phyloP scores from a whole-genome alignment of 2,888 invertebrate species.

The Rhamphomyia laevipes region DNA sequence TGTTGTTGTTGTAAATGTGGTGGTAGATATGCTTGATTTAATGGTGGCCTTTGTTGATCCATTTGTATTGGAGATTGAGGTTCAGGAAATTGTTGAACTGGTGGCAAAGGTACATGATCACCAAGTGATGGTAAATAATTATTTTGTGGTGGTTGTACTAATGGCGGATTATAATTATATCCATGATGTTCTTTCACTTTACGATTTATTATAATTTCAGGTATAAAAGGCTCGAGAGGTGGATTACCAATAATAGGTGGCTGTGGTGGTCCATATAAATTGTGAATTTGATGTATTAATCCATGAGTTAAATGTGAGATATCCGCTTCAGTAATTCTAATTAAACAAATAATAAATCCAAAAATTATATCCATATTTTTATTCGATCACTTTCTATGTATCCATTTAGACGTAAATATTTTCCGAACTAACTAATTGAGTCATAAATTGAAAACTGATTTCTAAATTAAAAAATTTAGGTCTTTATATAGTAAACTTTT shows the following conservation, averaged over 20 bases:
- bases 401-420: too few relatives aligned
- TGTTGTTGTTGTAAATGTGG: background rate
- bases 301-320: background rate
- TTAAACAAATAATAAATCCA: too few relatives aligned
- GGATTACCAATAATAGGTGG: constrained; percentile 12
- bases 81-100: background rate
- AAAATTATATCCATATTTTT: too few relatives aligned
- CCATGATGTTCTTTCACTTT: constrained; percentile 17
- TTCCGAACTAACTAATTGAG: too few relatives aligned
- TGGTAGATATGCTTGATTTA: constrained; percentile 7
- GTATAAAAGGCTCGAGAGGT: constrained; percentile 24
- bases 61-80: background rate
- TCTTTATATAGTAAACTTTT: too few relatives aligned
- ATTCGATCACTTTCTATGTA: too few relatives aligned
- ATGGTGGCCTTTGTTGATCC: constrained; percentile 5
- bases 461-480: too few relatives aligned
- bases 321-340: background rate
- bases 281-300: constrained; percentile 4
- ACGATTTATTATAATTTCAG: constrained; percentile 33
- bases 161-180: constrained; percentile 13
- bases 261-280: constrained; percentile 20
- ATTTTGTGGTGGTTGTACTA: constrained; percentile 27
- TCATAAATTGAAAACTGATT: too few relatives aligned
- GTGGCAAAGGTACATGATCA: constrained; percentile 21
- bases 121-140: constrained; percentile 24